These are phyloP conservation scores for Melanotaenia parkinsoni DNA, from an alignment of 2,797 vertebrate species.

Conservation along the genomic window DNA sequence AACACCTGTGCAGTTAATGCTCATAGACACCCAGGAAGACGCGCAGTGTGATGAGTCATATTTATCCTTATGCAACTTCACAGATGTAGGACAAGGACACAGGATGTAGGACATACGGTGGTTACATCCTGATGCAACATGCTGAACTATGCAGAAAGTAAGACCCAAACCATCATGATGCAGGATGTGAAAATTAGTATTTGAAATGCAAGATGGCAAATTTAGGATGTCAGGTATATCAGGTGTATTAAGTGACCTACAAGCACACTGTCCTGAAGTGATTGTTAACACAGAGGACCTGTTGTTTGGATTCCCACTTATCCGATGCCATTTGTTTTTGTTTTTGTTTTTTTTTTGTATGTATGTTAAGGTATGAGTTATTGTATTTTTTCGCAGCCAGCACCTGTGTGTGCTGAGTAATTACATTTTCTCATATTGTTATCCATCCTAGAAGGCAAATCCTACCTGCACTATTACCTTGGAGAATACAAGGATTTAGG, in stretches of 20 bases:
- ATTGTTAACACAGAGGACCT: constrained; percentile 16
- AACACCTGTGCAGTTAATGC: constrained; percentile 29
- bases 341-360: background rate
- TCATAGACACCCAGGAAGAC: constrained; percentile 14
- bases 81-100: constrained; percentile 63
- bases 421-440: constrained; percentile 62
- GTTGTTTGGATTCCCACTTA: constrained; percentile 23
- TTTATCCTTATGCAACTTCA: constrained; percentile 39
- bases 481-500: constrained; percentile 55
- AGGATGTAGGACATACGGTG: constrained; percentile 45
- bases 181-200: constrained; percentile 13
- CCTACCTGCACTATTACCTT: constrained; percentile 51
- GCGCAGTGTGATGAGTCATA: constrained; percentile 7
- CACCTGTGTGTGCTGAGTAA: constrained; percentile 57
- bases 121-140: constrained; percentile 49
- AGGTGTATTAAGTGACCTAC: constrained; percentile 7
- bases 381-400: constrained; percentile 48
- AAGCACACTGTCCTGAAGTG: constrained; percentile 5
- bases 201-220: constrained; percentile 10
- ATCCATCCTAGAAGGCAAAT: constrained; percentile 56
- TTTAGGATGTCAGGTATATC: constrained; percentile 13
- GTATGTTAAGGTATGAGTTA: constrained; percentile 44
- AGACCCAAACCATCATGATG: constrained; percentile 4
- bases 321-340: constrained; percentile 5
- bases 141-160: constrained; percentile 51